Base-by-base conservation (phyloP, 2,888 invertebrate genomes). In the Folsomia candida region DNA sequence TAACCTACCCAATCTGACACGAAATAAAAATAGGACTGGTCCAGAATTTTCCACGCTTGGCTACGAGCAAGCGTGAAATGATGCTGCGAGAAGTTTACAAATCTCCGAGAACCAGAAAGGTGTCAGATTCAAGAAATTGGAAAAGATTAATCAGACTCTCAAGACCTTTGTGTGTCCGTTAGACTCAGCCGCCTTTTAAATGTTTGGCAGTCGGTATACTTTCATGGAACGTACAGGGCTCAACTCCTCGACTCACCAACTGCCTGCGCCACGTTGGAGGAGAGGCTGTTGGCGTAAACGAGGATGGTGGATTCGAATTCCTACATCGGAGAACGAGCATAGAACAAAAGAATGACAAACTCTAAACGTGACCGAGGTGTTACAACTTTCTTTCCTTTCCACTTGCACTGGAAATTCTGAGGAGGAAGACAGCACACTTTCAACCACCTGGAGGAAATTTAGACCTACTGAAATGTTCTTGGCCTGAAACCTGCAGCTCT, bases 21-120 rank as follows among this genome's bases (percentile, higher is more conserved):
- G 9, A n/a, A 26, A 14, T 28, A 25, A 62, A 20, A 62, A 62
- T 18, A 60, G 60, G 6, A 24, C 4, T 14, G 20, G 26, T 27
- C n/a, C 28, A 22, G 6, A 54, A 54, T 4, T 20, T 18, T n/a
- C 11, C 18, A 18, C 22, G 22, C 54, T 14, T 14, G 20, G 6
- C 4, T 54, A 54, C 54, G n/a, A n/a, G n/a, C n/a, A n/a, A n/a
- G n/a, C n/a, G n/a, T n/a, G n/a, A n/a, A n/a, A n/a, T n/a, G n/a
- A n/a, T n/a, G n/a, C n/a, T n/a, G n/a, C n/a, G n/a, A n/a, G n/a
- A 54, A 54, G 54, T 54, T 54, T 54, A 54, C 20, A 54, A 54
- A 54, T 54, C 54, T 20, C 20, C 20, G n/a, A 4, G 6, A 54
- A 54, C 6, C 18, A 22, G 22, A 6, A 54, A 54, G 20, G 54